These are phyloP conservation scores for Antigone vipio DNA, from an alignment of 2,113 vertebrate species.

Conservation along the genomic window DNA sequence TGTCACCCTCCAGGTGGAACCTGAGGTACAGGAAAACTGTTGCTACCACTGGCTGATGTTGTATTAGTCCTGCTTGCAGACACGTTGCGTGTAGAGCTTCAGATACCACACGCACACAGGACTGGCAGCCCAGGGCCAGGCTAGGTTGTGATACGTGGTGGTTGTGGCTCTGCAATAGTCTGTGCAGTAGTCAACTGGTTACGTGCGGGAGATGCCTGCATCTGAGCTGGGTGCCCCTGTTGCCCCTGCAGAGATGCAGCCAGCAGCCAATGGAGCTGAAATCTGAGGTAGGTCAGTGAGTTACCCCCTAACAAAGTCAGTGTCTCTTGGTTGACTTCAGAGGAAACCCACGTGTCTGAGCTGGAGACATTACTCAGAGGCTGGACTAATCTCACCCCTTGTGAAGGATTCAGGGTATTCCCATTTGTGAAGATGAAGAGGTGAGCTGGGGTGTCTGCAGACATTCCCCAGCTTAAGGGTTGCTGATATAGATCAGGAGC, in stretches of 20 bases:
- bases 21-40: neutral
- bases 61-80: neutral
- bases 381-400: neutral
- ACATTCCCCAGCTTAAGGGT: neutral
- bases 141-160: fast-evolving
- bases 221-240: neutral
- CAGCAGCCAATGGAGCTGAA: neutral
- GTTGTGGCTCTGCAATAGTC: neutral
- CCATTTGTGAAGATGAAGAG: neutral
- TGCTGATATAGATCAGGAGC: slow-evolving; percentile 8
- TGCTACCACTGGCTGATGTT: neutral
- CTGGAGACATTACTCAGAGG: neutral
- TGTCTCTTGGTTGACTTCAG: neutral
- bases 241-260: neutral
- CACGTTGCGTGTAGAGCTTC: neutral
- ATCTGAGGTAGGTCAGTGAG: neutral
- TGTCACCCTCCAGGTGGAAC: neutral
- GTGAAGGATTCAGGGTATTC: neutral
- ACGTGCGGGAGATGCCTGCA: neutral
- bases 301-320: neutral
- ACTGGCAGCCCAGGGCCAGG: neutral
- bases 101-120: neutral
- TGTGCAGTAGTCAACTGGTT: neutral
- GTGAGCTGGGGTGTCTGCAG: neutral
- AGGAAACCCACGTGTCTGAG: neutral